Evolutionary conservation across 64 coral and sea anemone species (phyloP).

Genomic region (Stichodactyla helianthus): DNA sequence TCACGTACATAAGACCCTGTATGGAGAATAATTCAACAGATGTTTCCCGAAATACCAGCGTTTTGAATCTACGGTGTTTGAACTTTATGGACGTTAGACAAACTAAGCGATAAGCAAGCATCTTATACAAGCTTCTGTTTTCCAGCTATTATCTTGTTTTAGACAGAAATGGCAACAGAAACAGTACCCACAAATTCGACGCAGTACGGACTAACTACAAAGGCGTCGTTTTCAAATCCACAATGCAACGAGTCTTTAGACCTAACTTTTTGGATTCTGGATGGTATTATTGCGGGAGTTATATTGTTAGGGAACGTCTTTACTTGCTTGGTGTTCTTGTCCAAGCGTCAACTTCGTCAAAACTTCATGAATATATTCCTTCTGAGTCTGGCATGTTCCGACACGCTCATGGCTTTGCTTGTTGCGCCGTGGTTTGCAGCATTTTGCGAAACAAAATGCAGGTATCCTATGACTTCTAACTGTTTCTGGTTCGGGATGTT

Average conservation of each 20-base stretch:
- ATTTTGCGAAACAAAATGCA: slow-evolving; percentile 54
- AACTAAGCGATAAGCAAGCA: neutral
- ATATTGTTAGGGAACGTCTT: slow-evolving; percentile 51
- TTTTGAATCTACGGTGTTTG: neutral
- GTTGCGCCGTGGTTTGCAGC: slow-evolving; percentile 52
- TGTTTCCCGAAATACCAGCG: neutral
- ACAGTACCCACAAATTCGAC: neutral
- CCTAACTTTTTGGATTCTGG: slow-evolving; percentile 41
- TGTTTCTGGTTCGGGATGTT: slow-evolving; percentile 30
- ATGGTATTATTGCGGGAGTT: slow-evolving; percentile 22
- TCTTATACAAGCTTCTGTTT: neutral
- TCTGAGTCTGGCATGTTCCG: slow-evolving; percentile 34
- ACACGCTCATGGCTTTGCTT: slow-evolving; percentile 34
- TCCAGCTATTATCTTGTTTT: neutral
- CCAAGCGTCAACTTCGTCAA: slow-evolving; percentile 25
- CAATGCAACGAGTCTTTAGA: slow-evolving; percentile 35
- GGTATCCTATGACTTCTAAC: neutral
- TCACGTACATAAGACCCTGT: neutral
- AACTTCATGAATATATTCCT: slow-evolving; percentile 67
- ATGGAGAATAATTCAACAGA: neutral
- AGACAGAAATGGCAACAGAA: neutral
- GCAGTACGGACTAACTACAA: neutral
- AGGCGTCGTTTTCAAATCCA: neutral
- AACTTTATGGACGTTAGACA: neutral
- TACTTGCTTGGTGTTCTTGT: slow-evolving; percentile 52